Base-by-base conservation (phyloP, 2,797 vertebrate species). In the Oreochromis grahami region DNA sequence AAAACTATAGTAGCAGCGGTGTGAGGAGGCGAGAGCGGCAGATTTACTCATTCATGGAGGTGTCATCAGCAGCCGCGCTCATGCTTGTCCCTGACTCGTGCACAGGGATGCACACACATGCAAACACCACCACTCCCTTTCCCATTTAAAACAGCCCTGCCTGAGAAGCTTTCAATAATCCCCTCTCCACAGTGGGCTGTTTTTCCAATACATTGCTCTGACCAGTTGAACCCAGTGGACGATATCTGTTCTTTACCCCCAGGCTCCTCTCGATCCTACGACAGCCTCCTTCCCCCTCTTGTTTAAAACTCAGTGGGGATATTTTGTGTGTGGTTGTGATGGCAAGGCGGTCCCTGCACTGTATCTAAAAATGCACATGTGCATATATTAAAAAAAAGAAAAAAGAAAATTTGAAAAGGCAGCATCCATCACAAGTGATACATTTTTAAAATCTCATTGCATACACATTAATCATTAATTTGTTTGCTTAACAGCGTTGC, bases 111-210 rank as follows among this genome's bases (percentile, higher is more conserved):
- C 50, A 82, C 55, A 82, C 79, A 53, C 84, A 87, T 41, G 58
- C 82, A 80, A 80, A 53, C 83, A 81, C 51, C 77, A 82, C 55
- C 29, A 79, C 79, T 88, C 82, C 50, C 45, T 78, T 86, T 89
- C 87, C 89, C 84, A 92, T 93, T 93, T 93, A 85, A 93, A 94
- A 89, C 85, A 91, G 29, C 77, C 83, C 76, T 79, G 87, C 83
- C 89, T 93, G 88, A 92, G 91, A 85, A 92, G 83, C 93, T 94
- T 95, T 93, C 88, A 94, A 90, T 94, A 94, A 95, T 90, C 92
- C 86, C 26, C 4, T 68, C 81, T 92, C 87, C 89, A 90, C 87
- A 86, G 80, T 81, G 70, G 80, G 87, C 70, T 92, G 87, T 90
- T 91, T 93, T 92, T 91, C 88, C 86, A 60, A 87, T 79, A 91